Conservation (phyloP, 2,113 vertebrate genomes). For the Anolis carolinensis region DNA sequence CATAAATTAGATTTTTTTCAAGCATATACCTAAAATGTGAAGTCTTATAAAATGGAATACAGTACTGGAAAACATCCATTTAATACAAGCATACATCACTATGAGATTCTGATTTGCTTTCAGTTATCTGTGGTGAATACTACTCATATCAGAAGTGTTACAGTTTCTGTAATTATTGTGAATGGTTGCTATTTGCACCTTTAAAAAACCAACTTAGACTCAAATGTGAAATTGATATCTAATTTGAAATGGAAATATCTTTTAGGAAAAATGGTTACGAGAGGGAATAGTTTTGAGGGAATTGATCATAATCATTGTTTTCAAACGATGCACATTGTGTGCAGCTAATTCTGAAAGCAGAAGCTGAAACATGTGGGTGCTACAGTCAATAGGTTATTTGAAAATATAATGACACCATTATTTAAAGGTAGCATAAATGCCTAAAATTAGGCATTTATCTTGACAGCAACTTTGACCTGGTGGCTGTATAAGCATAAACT, state of each 20-base stretch:
- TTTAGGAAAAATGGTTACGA: neutral
- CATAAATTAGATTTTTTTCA: neutral
- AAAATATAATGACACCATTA: neutral
- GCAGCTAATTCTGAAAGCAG: neutral
- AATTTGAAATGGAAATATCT: neutral
- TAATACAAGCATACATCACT: neutral
- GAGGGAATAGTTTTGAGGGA: neutral
- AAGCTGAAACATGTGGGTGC: neutral
- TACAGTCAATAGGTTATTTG: conserved; percentile 8
- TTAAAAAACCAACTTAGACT: conserved; percentile 20
- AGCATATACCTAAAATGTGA: neutral
- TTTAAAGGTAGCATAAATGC: conserved; percentile 5
- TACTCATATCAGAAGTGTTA: neutral
- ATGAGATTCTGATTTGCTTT: neutral
- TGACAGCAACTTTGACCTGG: conserved; percentile 15
- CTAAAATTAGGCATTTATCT: conserved; percentile 24
- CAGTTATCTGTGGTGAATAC: neutral
- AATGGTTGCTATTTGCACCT: conserved; percentile 3
- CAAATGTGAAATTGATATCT: neutral
- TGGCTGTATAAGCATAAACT: conserved; percentile 17
- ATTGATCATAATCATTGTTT: neutral
- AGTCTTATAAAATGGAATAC: neutral
- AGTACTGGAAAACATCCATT: neutral
- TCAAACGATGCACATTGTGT: conserved; percentile 3
- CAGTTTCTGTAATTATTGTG: neutral